Percentiles rank a stretch among this genome's conserved stretches.
Conservation (phyloP, 30 jellyfish, hydroid and myxozoan species). For the Cassiopea andromeda region DNA sequence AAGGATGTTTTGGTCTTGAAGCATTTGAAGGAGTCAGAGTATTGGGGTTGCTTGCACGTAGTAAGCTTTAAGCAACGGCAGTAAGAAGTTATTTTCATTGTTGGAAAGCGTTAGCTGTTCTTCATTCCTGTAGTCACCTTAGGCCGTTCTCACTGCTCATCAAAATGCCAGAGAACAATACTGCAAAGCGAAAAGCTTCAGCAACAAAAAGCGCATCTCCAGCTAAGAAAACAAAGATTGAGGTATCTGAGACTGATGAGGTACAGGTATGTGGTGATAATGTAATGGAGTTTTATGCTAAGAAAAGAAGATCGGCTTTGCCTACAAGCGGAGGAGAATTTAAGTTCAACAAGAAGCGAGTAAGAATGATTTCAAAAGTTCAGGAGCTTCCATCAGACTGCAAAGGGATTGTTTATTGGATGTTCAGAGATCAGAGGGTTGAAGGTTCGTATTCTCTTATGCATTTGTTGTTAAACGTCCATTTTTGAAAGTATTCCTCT, state of each 20-base stretch:
- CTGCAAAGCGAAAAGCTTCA: slow-evolving; percentile 14
- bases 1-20: not conserved
- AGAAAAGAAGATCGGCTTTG: slow-evolving; percentile 35
- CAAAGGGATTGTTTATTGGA: slow-evolving; percentile 68
- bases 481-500: no score
- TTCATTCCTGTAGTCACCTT: not conserved
- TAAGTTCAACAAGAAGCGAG: slow-evolving; percentile 70
- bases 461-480: no score
- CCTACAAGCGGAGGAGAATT: slow-evolving; percentile 52
- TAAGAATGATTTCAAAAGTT: slow-evolving; percentile 44
- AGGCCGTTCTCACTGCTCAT: slow-evolving; percentile 11
- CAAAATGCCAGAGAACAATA: slow-evolving; percentile 40
- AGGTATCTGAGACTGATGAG: not conserved
- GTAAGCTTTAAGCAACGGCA: not conserved
- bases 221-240: not conserved
- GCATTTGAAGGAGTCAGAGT: not conserved
- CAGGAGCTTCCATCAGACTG: slow-evolving; percentile 35
- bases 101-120: not conserved
- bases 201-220: not conserved
- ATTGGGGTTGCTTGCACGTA: not conserved
- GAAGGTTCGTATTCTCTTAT: slow-evolving; percentile 31
- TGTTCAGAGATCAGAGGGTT: slow-evolving; percentile 80
- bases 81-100: not conserved
- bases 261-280: not conserved
- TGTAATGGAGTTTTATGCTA: slow-evolving; percentile 18